phyloP scores from a whole-genome alignment of 2,797 vertebrate genomes.

The Pangasius sanitwongsei region DNA sequence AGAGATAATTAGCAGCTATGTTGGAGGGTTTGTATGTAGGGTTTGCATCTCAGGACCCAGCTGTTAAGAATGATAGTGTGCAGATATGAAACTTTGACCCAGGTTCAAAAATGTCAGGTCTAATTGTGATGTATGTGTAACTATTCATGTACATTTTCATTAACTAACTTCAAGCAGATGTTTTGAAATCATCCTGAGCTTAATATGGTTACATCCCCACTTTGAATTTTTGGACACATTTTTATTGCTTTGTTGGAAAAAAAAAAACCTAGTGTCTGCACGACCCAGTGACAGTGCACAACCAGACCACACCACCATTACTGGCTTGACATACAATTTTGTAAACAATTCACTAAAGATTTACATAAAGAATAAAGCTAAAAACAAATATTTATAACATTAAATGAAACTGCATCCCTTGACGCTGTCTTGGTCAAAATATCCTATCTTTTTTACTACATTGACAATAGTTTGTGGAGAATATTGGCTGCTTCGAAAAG shows the following conservation, averaged over 20 bases:
- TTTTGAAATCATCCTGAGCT: constrained; percentile 53
- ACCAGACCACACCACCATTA: background rate
- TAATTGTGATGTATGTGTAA: constrained; percentile 50
- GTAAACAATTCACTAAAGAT: background rate
- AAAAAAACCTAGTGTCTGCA: background rate
- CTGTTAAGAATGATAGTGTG: constrained; percentile 48
- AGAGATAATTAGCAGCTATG: constrained; percentile 53
- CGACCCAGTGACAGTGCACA: background rate
- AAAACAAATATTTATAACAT: constrained; percentile 30
- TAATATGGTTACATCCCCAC: constrained; percentile 10
- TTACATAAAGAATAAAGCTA: constrained; percentile 30
- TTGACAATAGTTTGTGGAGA: constrained; percentile 22
- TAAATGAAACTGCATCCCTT: background rate
- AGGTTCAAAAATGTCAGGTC: constrained; percentile 55
- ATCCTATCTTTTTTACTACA: constrained; percentile 15
- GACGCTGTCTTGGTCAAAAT: constrained; percentile 43
- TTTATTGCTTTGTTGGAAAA: constrained; percentile 51
- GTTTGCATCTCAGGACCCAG: constrained; percentile 55
- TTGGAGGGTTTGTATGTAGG: constrained; percentile 47
- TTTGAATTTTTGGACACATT: constrained; percentile 45
- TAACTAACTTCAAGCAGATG: constrained; percentile 32
- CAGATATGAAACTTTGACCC: constrained; percentile 54
- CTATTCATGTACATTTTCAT: constrained; percentile 37
- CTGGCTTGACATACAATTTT: background rate
- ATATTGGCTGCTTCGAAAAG: constrained; percentile 20